Evolutionary conservation across 2,888 invertebrate species (phyloP).

Genomic region (Frankliniella intonsa): DNA sequence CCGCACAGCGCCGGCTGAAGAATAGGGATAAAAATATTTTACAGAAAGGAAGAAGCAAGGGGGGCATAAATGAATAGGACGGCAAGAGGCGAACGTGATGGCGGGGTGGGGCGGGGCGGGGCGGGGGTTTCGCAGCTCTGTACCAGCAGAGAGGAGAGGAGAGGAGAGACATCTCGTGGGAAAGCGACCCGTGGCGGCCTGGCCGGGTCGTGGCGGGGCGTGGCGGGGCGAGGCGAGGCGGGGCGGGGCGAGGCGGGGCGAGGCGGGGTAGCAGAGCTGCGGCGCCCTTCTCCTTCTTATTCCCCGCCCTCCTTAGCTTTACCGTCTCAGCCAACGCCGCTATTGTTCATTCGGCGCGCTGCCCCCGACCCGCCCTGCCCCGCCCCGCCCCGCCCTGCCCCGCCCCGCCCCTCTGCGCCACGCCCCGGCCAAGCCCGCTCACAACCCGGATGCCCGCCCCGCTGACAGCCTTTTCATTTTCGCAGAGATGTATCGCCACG

Average conservation of each 20-base stretch:
- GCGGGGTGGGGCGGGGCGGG: background rate
- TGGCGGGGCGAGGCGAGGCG: no score
- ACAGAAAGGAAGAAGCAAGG: background rate
- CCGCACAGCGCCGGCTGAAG: background rate
- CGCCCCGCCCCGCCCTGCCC: background rate
- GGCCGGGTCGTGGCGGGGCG: no score
- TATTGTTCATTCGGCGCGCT: no score
- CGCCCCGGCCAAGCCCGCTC: no score
- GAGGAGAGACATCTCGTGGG: no score
- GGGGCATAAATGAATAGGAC: background rate
- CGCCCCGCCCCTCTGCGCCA: background rate
- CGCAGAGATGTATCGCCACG: background rate
- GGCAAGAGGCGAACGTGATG: background rate
- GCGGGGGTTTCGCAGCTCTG: background rate
- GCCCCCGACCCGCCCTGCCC: no score
- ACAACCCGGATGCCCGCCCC: background rate
- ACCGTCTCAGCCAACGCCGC: no score
- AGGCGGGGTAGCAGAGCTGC: no score
- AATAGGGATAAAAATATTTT: background rate
- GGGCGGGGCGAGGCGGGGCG: no score
- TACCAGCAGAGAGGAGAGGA: background rate
- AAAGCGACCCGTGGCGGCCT: no score
- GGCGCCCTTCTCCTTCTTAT: no score
- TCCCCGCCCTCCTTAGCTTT: no score
- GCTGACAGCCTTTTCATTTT: slow-evolving; percentile 10